Base-by-base conservation (phyloP, 2,797 vertebrate genomes). In the Lycodopsis pacificus region DNA sequence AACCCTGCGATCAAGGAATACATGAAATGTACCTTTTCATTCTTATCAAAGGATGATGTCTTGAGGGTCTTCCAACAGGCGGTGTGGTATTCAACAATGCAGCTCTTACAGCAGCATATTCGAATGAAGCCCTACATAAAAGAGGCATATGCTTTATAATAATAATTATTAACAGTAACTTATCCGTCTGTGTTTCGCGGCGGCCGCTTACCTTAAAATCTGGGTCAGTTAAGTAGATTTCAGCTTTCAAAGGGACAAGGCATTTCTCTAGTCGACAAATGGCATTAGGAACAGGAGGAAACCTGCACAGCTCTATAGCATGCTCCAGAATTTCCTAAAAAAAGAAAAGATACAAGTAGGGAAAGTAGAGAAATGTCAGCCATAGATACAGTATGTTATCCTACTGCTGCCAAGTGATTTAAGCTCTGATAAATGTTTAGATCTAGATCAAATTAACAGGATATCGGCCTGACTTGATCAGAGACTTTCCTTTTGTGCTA, bases 61-160 rank as follows among this genome's bases (percentile, higher is more conserved):
- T 98, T 99, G 42, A 98, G 71, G 63, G 94, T 96, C 82, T 98
- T 99, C 98, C 98, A 99, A 86, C 98, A 99, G 86, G 76, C 94
- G 46, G 96, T 95, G 82, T 99, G 98, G 89, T 96, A 99, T 71
- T 99, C 97, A 68, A 99, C 90, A 20, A 88, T 93, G 87, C 98
- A 99, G 20, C 81, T 95, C 64, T 97, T 95, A 88, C 96, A 96
- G 92, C 98, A 99, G 80, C 86, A 86, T 79, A 97, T 82, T 58
- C 95, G 94, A 90, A 99, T 96, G 91, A 97, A 99, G 69, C 98
- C 98, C 98, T 99, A 7, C 38, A 76, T 13, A 17, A 53, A 46
- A 80, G 3, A 71, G 53, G 2, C 11, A 42, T 4, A 56, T 1
- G 27, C 0, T 2, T 70, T 11, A 42, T 17, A 17, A 40, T 3